Evolutionary conservation across 2,113 vertebrate genomes (phyloP).

Genomic region (Muntiacus muntjak): DNA sequence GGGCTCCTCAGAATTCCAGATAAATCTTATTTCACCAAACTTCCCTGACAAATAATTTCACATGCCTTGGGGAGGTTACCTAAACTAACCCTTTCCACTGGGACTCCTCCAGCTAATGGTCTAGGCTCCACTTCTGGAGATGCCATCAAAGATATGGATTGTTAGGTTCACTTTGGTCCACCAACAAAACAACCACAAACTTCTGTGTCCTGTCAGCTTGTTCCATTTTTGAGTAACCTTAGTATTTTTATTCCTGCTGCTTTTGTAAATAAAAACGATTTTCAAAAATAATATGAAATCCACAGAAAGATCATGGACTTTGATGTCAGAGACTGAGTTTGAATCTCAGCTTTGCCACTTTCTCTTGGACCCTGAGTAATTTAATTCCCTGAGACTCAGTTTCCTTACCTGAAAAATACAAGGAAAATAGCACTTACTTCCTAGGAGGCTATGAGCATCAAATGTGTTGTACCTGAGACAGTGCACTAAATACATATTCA

Average conservation of each 20-base stretch:
- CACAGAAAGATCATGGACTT: background rate
- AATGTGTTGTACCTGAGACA: background rate
- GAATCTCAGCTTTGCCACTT: background rate
- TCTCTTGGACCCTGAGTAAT: background rate
- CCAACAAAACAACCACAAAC: background rate
- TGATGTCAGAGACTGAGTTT: background rate
- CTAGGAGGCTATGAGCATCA: background rate
- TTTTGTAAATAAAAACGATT: background rate
- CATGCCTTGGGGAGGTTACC: slow-evolving; percentile 26
- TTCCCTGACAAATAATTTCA: slow-evolving; percentile 29
- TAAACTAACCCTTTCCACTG: slow-evolving; percentile 9
- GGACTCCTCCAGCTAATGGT: background rate
- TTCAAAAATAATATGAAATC: background rate
- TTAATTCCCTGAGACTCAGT: background rate
- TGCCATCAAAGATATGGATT: background rate
- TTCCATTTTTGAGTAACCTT: slow-evolving; percentile 11
- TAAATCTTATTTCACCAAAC: slow-evolving; percentile 4
- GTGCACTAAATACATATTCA: background rate
- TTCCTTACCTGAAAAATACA: background rate
- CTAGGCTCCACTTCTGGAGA: background rate
- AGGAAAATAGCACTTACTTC: background rate
- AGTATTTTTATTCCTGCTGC: slow-evolving; percentile 6
- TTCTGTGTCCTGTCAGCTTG: background rate
- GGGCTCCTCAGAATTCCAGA: background rate
- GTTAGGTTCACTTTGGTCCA: background rate